Percentiles rank a stretch among this genome's conserved stretches.
Evolutionary conservation across 2,113 vertebrate genomes (phyloP).

Genomic region (Pseudopodoces humilis): DNA sequence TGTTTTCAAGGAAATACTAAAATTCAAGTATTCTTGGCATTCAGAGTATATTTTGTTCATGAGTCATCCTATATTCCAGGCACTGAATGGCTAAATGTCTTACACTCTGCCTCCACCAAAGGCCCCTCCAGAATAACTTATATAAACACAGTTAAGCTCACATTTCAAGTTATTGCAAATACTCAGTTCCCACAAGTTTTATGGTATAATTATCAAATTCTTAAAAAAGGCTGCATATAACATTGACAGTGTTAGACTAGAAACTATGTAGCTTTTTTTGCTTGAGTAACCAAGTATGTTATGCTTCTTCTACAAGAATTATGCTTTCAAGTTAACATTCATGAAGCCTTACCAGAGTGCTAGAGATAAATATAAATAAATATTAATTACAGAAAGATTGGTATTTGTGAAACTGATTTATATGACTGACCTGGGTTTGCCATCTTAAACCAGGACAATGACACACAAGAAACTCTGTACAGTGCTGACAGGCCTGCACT

Average conservation of each 20-base stretch:
- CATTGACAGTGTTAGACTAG: neutral
- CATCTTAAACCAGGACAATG: neutral
- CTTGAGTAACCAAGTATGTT: neutral
- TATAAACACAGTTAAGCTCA: neutral
- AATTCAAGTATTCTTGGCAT: neutral
- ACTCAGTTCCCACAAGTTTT: neutral
- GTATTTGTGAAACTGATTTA: neutral
- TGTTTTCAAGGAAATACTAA: neutral
- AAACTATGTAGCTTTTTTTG: neutral
- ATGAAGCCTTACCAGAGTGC: neutral
- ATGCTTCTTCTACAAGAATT: neutral
- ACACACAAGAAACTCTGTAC: neutral
- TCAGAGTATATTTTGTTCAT: neutral
- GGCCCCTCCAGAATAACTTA: neutral
- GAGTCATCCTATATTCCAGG: conserved; percentile 9
- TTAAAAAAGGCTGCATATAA: neutral
- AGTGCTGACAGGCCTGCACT: neutral
- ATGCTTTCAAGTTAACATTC: neutral
- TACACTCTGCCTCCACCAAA: neutral
- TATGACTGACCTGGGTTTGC: neutral
- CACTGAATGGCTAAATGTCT: neutral
- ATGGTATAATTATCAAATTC: neutral
- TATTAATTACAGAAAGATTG: neutral
- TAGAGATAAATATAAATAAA: neutral
- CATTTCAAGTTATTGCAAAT: conserved; percentile 2